Evolutionary conservation across 1,140 invertebrate genomes (phyloP).

Genomic region (Coptotermes formosanus): DNA sequence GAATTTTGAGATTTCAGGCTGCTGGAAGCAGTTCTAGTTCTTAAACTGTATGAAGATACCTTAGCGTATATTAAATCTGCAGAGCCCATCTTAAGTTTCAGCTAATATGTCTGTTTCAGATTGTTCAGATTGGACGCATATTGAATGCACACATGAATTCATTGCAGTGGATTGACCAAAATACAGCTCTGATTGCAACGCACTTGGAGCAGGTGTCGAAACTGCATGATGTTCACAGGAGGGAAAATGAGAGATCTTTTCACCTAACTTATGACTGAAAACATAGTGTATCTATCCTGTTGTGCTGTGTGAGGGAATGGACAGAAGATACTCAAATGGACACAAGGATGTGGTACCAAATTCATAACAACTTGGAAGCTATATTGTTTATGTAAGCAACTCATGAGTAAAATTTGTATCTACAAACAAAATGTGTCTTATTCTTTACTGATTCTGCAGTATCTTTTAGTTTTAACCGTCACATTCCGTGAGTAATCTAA

Average conservation of each 20-base stretch:
- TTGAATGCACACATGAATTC: slow-evolving; percentile 96
- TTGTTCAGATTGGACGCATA: slow-evolving; percentile 89
- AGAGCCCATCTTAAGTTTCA: not conserved
- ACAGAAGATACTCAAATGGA: too few species aligned
- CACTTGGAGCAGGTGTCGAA: slow-evolving; percentile 81
- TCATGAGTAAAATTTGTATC: too few species aligned
- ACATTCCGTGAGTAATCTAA: not conserved
- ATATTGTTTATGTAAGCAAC: too few species aligned
- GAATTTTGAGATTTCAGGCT: not conserved
- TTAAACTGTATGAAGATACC: not conserved
- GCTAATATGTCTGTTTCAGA: slow-evolving; percentile 50
- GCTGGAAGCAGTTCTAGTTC: not conserved
- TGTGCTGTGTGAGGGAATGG: too few species aligned
- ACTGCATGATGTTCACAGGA: slow-evolving; percentile 73
- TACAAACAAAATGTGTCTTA: too few species aligned
- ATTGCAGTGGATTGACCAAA: slow-evolving; percentile 87
- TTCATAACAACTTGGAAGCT: too few species aligned
- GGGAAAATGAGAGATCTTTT: slow-evolving; percentile 71
- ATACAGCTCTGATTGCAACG: slow-evolving; percentile 68
- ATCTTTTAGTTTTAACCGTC: not conserved
- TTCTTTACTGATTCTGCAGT: too few species aligned
- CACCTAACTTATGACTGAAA: slow-evolving; percentile 56
- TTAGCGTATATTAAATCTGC: not conserved
- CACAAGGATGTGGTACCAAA: too few species aligned
- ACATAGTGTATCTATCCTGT: too few species aligned